Percentiles rank a stretch among this genome's conserved stretches.
phyloP scores from a whole-genome alignment of 2,797 vertebrate genomes.

The Pangasius sanitwongsei region DNA sequence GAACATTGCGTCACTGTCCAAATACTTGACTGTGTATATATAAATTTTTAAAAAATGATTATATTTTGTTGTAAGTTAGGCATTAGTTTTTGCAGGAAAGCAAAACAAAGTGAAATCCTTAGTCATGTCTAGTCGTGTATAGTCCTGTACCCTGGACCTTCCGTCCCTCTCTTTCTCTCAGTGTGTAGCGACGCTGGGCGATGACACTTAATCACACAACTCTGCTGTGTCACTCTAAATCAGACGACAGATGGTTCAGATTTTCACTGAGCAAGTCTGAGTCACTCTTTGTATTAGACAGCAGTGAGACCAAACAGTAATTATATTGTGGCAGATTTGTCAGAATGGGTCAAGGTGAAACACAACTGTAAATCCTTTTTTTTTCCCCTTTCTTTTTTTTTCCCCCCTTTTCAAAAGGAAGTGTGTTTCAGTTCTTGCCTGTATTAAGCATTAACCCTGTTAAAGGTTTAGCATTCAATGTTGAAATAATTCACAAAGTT shows the following conservation, averaged over 20 bases:
- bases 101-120: neutral
- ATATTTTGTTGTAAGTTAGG: neutral
- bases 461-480: neutral
- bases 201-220: neutral
- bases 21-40: too few species aligned
- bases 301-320: neutral
- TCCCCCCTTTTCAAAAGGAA: neutral
- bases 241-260: neutral
- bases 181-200: neutral
- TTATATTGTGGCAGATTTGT: neutral
- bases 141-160: neutral
- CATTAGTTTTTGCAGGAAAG: neutral
- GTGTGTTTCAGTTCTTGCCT: neutral
- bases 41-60: neutral
- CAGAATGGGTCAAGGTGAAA: neutral
- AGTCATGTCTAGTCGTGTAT: neutral
- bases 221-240: neutral
- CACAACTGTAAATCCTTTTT: neutral
- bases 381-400: too few species aligned
- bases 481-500: neutral
- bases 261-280: neutral
- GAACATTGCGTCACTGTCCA: too few species aligned
- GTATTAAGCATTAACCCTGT: neutral
- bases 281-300: constrained; percentile 7
- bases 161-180: neutral